Evolutionary conservation across 2,888 invertebrate genomes (phyloP), one percentile per base, ranked within the genome.

Genomic region (Dione vanillae): DNA sequence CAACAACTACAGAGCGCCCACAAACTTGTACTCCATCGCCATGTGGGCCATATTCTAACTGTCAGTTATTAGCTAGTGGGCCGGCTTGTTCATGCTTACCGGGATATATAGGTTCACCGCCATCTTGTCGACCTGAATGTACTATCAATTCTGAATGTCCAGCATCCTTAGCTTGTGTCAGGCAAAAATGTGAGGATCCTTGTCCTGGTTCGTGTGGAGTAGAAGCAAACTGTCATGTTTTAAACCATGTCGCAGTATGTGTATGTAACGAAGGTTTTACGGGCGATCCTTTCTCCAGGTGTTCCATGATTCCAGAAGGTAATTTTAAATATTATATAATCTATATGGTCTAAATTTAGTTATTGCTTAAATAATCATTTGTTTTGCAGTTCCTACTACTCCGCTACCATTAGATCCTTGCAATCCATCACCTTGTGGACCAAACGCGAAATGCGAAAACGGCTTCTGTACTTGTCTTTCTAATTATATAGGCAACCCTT

Each of bases 151-250:
- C 96, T 0, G 97, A 97, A 85, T 97, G 97, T 82, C 95, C 96
- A 59, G 96, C 96, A 72, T 95, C 96, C 65, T 92, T 96, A 71
- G 96, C 97, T 11, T 96, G 97, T 79, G 95, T 97, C 49, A 95
- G 96, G 80, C 96, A 96, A 82, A 96, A 95, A 87, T 97, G 97
- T 85, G 94, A 95, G 82, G 96, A 97, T 89, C 97, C 97, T 37
- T 97, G 97, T 77, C 95, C 96, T 14, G 97, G 97, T 11, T 97
- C 97, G 0, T 97, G 97, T 79, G 97, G 97, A 16, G 93, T 96
- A 16, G 96, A 96, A 82, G 96, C 97, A 7, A 95, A 95, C 78
- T 97, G 97, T 78, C 96, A 96, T 76, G 96, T 97, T 9, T 85
- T 96, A 37, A 97, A 96, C 83, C 97, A 97, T 84, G 94, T 96